phyloP scores from a whole-genome alignment of 2,113 vertebrate species.

The Pterophyllum scalare region DNA sequence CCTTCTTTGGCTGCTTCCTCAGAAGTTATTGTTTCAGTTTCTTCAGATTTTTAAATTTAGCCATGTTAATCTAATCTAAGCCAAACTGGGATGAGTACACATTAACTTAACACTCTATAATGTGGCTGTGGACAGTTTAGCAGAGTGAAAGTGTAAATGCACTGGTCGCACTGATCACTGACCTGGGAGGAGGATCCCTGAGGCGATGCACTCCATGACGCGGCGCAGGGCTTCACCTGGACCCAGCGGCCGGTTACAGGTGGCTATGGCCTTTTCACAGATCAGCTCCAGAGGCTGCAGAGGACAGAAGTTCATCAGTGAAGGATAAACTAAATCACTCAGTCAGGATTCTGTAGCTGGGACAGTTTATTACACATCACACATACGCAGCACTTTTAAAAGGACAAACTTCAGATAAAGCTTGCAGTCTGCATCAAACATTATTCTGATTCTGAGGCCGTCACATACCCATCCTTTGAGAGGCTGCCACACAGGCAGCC shows the following conservation, averaged over 20 bases:
- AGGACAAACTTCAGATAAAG: neutral
- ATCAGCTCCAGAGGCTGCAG: conserved; percentile 92
- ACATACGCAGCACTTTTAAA: neutral
- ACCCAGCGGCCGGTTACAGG: conserved; percentile 91
- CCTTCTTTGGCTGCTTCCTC: too few relatives aligned
- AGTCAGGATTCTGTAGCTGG: neutral
- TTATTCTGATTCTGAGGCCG: conserved; percentile 61
- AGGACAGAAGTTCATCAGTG: neutral
- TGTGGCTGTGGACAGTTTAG: neutral
- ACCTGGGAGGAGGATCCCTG: conserved; percentile 95
- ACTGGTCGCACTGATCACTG: conserved; percentile 8
- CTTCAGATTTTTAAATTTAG: too few relatives aligned
- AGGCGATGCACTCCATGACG: conserved; percentile 94
- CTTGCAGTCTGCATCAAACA: neutral
- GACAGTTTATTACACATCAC: neutral
- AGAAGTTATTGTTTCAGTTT: too few relatives aligned
- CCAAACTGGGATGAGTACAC: too few relatives aligned
- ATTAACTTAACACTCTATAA: too few relatives aligned
- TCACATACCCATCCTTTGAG: conserved; percentile 93
- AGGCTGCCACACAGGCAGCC: conserved; percentile 89
- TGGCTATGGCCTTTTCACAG: conserved; percentile 96
- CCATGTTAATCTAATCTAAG: too few relatives aligned
- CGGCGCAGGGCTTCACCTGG: conserved; percentile 92
- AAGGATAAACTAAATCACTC: neutral
- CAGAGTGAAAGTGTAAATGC: neutral